A percentile compares a stretch with the other conserved stretches of the same genome.
These are phyloP conservation scores for Hydrolagus colliei DNA, from an alignment of 2,797 vertebrate species.

Conservation along the genomic window DNA sequence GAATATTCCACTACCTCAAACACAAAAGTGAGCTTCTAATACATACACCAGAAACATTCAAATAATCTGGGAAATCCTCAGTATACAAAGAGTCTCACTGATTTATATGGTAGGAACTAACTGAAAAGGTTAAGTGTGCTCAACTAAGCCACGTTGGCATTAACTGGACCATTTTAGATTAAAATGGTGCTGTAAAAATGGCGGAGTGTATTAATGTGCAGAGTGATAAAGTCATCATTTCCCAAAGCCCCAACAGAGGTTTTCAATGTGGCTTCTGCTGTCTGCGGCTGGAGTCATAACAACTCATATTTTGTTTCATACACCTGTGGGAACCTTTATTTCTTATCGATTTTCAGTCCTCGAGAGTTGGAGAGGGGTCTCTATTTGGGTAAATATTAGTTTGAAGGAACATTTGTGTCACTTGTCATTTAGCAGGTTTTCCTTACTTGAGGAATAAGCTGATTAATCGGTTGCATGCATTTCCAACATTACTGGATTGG, in stretches of 20 bases:
- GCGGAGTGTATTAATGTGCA: background rate
- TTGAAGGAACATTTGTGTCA: too few species aligned
- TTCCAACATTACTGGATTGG: too few species aligned
- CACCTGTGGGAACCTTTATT: too few species aligned
- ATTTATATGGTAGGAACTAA: background rate
- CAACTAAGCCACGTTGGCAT: background rate
- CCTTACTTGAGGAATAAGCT: too few species aligned
- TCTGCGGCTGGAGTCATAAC: background rate
- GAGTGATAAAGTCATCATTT: background rate
- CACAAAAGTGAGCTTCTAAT: too few species aligned
- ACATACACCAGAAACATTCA: too few species aligned
- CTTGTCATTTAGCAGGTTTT: too few species aligned
- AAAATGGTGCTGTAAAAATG: background rate
- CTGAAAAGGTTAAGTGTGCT: background rate
- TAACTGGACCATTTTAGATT: background rate
- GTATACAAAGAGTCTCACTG: background rate
- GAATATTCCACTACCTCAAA: too few species aligned
- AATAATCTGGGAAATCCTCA: background rate
- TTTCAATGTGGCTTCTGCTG: background rate
- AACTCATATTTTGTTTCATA: background rate
- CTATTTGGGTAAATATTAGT: too few species aligned
- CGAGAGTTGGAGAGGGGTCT: too few species aligned
- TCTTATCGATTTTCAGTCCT: too few species aligned
- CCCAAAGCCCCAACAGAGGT: background rate
- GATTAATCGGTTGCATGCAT: too few species aligned